These are phyloP conservation scores for Pardalotus punctatus DNA, from an alignment of 2,113 vertebrate species.

Conservation along the genomic window DNA sequence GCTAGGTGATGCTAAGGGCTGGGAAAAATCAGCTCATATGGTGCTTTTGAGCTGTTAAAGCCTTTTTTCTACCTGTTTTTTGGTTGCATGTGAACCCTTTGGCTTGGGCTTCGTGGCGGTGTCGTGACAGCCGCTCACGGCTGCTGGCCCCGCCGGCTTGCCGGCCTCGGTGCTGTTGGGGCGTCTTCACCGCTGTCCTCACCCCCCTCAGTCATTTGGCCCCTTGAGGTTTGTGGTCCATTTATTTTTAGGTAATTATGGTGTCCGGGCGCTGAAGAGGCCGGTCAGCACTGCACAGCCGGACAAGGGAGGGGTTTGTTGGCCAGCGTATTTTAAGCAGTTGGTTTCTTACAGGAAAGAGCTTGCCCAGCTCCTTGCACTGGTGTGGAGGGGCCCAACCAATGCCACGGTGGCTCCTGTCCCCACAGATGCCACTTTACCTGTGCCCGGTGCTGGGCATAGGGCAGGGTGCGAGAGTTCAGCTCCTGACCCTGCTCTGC, in stretches of 20 bases:
- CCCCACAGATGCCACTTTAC: not conserved
- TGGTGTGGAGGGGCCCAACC: not conserved
- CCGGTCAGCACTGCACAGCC: not conserved
- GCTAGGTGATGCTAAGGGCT: not conserved
- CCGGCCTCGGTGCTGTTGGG: not conserved
- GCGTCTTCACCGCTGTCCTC: not conserved
- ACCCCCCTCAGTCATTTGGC: not conserved
- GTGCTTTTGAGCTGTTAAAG: not conserved
- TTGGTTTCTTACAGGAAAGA: not conserved
- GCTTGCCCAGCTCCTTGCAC: not conserved
- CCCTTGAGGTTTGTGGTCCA: not conserved
- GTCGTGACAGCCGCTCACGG: rapidly evolving
- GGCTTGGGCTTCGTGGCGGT: not conserved
- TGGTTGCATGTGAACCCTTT: rapidly evolving
- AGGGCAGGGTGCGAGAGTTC: rapidly evolving
- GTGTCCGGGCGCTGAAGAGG: not conserved
- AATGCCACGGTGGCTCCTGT: not conserved
- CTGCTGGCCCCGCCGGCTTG: not conserved
- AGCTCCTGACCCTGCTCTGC: not conserved
- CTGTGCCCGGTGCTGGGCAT: not conserved
- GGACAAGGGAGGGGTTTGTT: not conserved
- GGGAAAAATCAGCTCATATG: not conserved
- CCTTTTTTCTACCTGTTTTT: not conserved
- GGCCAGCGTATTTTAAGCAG: not conserved
- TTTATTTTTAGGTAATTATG: not conserved